Evolutionary conservation across 2,888 invertebrate species (phyloP), one percentile per base, ranked within the genome.

Genomic region (Meteorus colon): DNA sequence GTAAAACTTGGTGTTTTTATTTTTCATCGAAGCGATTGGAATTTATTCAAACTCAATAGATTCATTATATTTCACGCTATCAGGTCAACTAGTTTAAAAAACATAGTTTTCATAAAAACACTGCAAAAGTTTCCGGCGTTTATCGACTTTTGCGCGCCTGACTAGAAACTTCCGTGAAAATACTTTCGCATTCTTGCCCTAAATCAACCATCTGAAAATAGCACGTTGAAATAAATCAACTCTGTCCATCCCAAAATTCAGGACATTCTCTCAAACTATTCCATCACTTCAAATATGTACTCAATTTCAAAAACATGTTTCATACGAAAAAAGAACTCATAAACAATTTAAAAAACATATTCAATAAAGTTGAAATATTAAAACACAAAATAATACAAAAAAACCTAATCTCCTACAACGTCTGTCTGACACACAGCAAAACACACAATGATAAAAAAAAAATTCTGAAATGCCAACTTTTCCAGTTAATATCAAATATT

Each of bases 101-200:
- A 31, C n/a, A 14, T 63, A 31, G 29, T 63, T 62, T 62, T 62
- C n/a, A 66, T 37, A n/a, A 24, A 34, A 66, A 66, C 41, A 41
- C 41, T 5, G 8, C 41, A 8, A 6, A 41, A 41, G 41, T 41
- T 41, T 41, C 41, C 37, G 8, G 29, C 29, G 6, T 27, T 27
- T 27, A 31, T 62, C 37, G 31, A 34, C 37, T 19, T 31, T 1
- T 10, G 8, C 8, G 12, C 41, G 41, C 41, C 6, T 41, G 41
- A 41, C 41, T 41, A 41, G 12, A 41, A 41, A 41, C 41, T 10
- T 41, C 41, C 41, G 41, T 41, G 8, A 41, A 41, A 41, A 41
- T 41, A 41, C 12, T 41, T 41, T 41, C 12, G 41, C 12, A 41
- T 59, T 10, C 5, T 59, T 24, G 19, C 24, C 19, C 27, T 19